Evolutionary conservation across 2,888 invertebrate genomes (phyloP), one percentile per base, ranked within the genome.

Genomic region (Napeogenes sylphis): DNA sequence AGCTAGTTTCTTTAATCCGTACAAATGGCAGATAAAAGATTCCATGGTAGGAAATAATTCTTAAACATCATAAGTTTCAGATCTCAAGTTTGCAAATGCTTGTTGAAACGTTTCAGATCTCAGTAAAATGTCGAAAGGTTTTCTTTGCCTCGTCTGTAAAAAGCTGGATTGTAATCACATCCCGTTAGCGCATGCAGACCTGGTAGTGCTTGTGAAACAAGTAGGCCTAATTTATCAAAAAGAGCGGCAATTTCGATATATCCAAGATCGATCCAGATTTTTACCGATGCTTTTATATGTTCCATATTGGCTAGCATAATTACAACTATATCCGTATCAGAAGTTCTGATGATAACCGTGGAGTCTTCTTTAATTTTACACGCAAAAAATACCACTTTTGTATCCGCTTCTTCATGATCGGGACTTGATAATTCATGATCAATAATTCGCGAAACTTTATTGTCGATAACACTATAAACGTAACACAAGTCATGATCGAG

Each of bases 131-230:
- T 35, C 21, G 54, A 55, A 60, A 4, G 42, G 42, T 21, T 33
- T 30, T 56, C 56, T 56, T 77, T 78, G 12, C 75, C 74, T 73
- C 70, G 73, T 47, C 70, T 65, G 54, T 68, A 73, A 70, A 77
- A 76, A 21, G 72, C 71, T 14, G 73, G 69, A 10, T 70, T 77
- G 62, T 70, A 76, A 67, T 76, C 75, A 75, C 56, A 56, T 8
- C 56, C 56, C 54, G 75, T 77, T 55, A 71, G 75, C 45, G 76
- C 75, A 63, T 78, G 73, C 53, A 74, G 74, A 45, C 70, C 73
- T 13, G 73, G 72, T 33, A 76, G 58, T 35, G 62, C 62, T 46
- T 45, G 33, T n/a, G 45, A 45, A 21, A 55, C 6, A n/a, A 46
- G 10, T 32, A 45, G 30, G 32, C 62, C 58, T 55, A 58, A 54